Percentiles rank a stretch among this genome's conserved stretches.
phyloP scores from a whole-genome alignment of 2,113 vertebrate genomes.

The Cettia cetti region DNA sequence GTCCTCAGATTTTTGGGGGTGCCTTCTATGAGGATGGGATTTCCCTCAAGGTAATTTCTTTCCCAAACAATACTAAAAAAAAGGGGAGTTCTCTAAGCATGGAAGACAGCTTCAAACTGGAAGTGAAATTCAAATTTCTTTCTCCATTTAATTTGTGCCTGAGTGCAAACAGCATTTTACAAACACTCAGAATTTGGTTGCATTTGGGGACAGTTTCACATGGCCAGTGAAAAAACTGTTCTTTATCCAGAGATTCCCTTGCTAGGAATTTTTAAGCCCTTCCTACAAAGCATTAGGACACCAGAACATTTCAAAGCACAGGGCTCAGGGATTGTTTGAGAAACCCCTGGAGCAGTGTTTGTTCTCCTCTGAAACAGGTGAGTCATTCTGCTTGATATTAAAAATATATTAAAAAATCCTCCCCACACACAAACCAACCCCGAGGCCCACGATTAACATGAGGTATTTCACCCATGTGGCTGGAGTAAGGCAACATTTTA shows the following conservation, averaged over 20 bases:
- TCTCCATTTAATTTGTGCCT: neutral
- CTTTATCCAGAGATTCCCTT: neutral
- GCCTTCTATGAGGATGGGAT: neutral
- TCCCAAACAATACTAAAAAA: neutral
- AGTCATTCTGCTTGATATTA: neutral
- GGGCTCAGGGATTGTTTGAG: neutral
- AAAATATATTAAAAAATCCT: neutral
- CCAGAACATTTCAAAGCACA: neutral
- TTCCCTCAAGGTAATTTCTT: neutral
- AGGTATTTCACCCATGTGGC: neutral
- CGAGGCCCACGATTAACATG: neutral
- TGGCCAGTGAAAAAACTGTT: neutral
- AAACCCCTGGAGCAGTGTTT: neutral
- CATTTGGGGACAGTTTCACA: neutral
- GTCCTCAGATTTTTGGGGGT: neutral
- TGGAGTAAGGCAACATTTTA: neutral
- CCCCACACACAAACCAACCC: neutral
- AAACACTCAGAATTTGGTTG: neutral
- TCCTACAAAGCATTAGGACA: neutral
- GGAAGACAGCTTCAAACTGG: neutral
- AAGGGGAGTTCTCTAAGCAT: neutral
- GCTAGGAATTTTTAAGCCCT: neutral
- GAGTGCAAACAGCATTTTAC: neutral
- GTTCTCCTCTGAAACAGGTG: slow-evolving; percentile 9
- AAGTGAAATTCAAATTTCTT: neutral